Base-by-base conservation (phyloP, 2,797 vertebrate species). In the Cyprinella venusta region DNA sequence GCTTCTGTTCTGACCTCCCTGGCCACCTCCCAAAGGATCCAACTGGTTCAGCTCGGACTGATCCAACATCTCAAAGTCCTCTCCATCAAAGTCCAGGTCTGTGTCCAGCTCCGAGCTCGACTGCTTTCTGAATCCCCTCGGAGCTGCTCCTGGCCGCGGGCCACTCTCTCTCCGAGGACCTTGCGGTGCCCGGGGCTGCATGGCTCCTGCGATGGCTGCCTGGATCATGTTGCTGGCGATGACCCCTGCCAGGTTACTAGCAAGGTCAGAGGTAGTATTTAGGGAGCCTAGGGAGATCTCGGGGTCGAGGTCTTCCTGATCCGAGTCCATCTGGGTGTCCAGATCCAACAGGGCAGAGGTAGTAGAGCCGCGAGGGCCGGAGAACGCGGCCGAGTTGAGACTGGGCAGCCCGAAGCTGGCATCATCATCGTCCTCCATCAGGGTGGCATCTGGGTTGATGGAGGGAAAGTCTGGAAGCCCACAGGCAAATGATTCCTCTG, bases 1-100 rank as follows among this genome's bases (percentile, higher is more conserved):
- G 90, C 94, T 89, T 33, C 89, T 92, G 61, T 78, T 86, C 59
- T 88, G 76, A 88, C 91, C 36, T 90, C 90, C 84, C 36, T 85
- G 69, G 88, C 91, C 52, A 91, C 95, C 95, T 90, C 92, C 93
- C 0, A 94, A 24, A 48, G 97, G 95, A 95, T 99, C 97, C 95
- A 98, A 93, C 93, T 98, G 97, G 93, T 94, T 98, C 88, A 99
- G 94, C 94, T 99, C 97, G 0, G 97, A 98, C 91, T 99, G 98
- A 94, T 99, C 98, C 92, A 99, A 94, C 94, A 99, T 96, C 93
- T 99, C 97, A 95, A 99, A 99, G 93, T 99, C 98, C 90, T 99
- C 98, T 30, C 95, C 96, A 59, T 99, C 98, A 87, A 88, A 91
- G 92, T 95, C 94, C 10, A 90, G 91, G 90, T 95, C 94, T 6